Conservation (phyloP, 2,888 invertebrate species). For the Cataglyphis rosenhaueri region DNA sequence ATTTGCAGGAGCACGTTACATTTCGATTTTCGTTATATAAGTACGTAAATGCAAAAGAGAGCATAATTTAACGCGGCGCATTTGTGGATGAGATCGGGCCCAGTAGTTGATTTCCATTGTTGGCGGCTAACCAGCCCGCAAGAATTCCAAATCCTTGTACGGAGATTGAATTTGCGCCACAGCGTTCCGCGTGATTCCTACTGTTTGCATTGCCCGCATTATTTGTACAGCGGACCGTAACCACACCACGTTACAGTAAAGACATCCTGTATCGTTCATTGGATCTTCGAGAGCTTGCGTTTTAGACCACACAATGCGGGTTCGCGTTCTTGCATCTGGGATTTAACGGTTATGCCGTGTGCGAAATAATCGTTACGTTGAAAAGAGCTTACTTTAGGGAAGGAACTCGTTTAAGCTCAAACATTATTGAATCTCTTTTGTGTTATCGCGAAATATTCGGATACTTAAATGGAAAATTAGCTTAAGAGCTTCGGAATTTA, state of each 20-base stretch:
- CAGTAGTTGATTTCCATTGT: slow-evolving; percentile 77
- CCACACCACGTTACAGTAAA: slow-evolving; percentile 59
- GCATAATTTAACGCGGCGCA: neutral
- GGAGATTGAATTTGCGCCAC: slow-evolving; percentile 72
- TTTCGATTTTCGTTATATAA: neutral
- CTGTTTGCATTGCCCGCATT: slow-evolving; percentile 72
- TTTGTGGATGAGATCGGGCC: slow-evolving; percentile 47
- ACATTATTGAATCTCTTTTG: neutral
- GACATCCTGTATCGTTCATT: slow-evolving; percentile 67
- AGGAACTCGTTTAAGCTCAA: neutral
- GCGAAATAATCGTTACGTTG: slow-evolving; percentile 24
- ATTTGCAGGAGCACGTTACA: neutral
- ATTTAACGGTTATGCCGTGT: slow-evolving; percentile 13
- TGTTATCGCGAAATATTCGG: neutral
- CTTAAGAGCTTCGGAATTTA: neutral
- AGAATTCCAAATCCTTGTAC: slow-evolving; percentile 72
- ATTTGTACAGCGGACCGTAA: slow-evolving; percentile 65
- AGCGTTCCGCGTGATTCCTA: slow-evolving; percentile 59
- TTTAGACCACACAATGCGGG: slow-evolving; percentile 55
- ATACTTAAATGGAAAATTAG: neutral
- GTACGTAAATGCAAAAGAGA: slow-evolving; percentile 31
- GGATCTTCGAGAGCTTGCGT: slow-evolving; percentile 60
- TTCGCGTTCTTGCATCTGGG: slow-evolving; percentile 41
- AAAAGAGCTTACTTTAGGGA: neutral
- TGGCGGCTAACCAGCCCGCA: slow-evolving; percentile 66